These are phyloP conservation scores for Drosophila pallidifrons DNA, from an alignment of 1,140 invertebrate species.

Conservation along the genomic window DNA sequence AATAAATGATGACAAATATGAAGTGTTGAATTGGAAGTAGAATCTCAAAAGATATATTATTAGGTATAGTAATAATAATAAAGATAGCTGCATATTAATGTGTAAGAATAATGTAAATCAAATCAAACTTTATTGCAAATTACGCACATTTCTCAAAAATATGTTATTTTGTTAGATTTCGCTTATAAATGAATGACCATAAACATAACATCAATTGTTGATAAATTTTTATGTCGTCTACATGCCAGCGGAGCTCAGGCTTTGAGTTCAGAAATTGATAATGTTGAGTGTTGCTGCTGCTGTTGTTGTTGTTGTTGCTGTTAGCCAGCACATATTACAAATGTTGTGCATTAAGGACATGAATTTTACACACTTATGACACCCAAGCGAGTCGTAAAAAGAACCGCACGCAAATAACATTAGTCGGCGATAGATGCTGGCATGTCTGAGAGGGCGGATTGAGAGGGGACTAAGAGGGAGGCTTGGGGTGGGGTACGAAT, in stretches of 20 bases:
- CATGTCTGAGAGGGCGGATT: neutral
- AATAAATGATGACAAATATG: neutral
- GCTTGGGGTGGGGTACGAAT: slow-evolving; percentile 2
- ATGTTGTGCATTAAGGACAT: slow-evolving; percentile 79
- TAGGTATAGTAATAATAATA: neutral
- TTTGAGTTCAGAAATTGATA: slow-evolving; percentile 43
- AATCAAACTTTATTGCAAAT: slow-evolving; percentile 10
- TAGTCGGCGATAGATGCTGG: slow-evolving; percentile 53
- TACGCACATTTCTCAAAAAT: neutral
- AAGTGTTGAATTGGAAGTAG: neutral
- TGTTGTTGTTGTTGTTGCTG: slow-evolving; percentile 10
- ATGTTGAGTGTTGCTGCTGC: slow-evolving; percentile 30
- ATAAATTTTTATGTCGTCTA: slow-evolving; percentile 14
- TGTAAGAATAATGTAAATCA: neutral
- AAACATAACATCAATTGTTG: slow-evolving; percentile 19
- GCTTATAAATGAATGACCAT: neutral
- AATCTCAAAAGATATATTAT: neutral
- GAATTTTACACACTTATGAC: slow-evolving; percentile 81
- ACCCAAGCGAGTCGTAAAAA: slow-evolving; percentile 75
- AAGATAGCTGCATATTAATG: neutral
- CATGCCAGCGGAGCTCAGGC: neutral
- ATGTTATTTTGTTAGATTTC: slow-evolving; percentile 11
- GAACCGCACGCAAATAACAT: slow-evolving; percentile 77
- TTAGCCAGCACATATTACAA: slow-evolving; percentile 61
- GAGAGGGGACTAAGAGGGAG: neutral